Evolutionary conservation across 2,797 vertebrate genomes (phyloP).

Genomic region (Eulemur albifrons): DNA sequence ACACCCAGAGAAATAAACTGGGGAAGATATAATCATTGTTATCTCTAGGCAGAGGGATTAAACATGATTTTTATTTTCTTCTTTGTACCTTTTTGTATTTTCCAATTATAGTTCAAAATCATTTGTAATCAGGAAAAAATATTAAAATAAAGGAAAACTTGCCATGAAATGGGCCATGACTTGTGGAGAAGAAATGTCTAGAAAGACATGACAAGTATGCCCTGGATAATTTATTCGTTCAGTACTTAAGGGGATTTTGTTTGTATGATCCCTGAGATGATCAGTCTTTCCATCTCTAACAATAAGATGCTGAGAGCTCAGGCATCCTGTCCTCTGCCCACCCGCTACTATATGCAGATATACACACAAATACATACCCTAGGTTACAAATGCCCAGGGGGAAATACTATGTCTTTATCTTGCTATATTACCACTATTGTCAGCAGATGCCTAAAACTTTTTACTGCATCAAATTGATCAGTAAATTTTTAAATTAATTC

Average conservation of each 20-base stretch:
- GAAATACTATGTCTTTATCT: not conserved
- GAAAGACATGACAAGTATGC: not conserved
- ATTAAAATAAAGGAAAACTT: slow-evolving; percentile 17
- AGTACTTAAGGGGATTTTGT: not conserved
- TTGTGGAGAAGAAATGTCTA: not conserved
- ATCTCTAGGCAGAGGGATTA: not conserved
- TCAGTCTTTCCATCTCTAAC: not conserved
- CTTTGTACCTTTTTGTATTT: not conserved
- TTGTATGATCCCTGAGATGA: not conserved
- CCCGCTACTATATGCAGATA: not conserved
- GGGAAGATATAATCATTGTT: not conserved
- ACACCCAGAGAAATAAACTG: not conserved
- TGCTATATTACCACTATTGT: not conserved
- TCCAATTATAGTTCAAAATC: slow-evolving; percentile 34
- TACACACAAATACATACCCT: not conserved
- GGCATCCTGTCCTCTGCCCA: not conserved
- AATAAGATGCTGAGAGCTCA: not conserved
- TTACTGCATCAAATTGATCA: not conserved
- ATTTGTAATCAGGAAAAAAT: slow-evolving; percentile 14
- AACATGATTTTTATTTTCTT: slow-evolving; percentile 42
- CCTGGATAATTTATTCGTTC: not conserved
- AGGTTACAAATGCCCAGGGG: not conserved
- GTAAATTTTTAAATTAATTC: slow-evolving; percentile 48
- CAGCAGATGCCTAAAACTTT: not conserved
- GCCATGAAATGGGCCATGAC: not conserved